phyloP scores from a whole-genome alignment of 2,888 invertebrate species.

The Agrochola litura region DNA sequence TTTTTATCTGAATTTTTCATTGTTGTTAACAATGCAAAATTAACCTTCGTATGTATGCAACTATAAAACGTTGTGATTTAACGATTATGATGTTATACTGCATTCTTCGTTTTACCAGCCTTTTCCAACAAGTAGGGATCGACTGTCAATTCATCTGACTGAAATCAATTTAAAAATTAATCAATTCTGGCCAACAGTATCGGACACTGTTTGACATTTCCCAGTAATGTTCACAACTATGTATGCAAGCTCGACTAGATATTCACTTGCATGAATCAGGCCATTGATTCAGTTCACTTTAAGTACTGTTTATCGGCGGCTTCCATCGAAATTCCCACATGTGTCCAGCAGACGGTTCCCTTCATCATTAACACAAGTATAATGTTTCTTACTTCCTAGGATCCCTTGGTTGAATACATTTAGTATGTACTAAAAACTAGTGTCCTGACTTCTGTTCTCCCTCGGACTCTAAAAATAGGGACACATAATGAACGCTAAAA shows the following conservation, averaged over 20 bases:
- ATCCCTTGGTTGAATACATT: not conserved
- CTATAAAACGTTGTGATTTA: not conserved
- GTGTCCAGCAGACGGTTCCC: constrained; percentile 57
- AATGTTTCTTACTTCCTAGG: constrained; percentile 52
- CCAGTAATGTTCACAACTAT: constrained; percentile 54
- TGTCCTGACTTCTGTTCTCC: not conserved
- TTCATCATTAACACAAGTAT: constrained; percentile 38
- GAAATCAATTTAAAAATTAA: constrained; percentile 3
- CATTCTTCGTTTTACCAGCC: not conserved
- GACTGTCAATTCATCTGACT: not conserved
- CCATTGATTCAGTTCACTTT: constrained; percentile 63
- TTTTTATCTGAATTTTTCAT: constrained; percentile 16
- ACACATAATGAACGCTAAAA: not conserved
- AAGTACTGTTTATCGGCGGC: constrained; percentile 63
- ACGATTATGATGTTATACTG: constrained; percentile 10
- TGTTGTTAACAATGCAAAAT: constrained; percentile 26
- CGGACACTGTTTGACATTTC: constrained; percentile 52
- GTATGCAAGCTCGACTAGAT: constrained; percentile 46
- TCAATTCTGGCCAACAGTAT: constrained; percentile 18
- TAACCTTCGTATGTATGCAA: constrained; percentile 18
- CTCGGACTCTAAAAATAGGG: not conserved
- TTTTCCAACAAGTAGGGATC: not conserved
- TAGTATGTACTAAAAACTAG: not conserved
- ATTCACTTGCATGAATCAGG: constrained; percentile 53
- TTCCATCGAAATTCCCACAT: constrained; percentile 62